phyloP scores from a whole-genome alignment of 2,797 vertebrate species.

The Lepidocolaptes lacrymiger region DNA sequence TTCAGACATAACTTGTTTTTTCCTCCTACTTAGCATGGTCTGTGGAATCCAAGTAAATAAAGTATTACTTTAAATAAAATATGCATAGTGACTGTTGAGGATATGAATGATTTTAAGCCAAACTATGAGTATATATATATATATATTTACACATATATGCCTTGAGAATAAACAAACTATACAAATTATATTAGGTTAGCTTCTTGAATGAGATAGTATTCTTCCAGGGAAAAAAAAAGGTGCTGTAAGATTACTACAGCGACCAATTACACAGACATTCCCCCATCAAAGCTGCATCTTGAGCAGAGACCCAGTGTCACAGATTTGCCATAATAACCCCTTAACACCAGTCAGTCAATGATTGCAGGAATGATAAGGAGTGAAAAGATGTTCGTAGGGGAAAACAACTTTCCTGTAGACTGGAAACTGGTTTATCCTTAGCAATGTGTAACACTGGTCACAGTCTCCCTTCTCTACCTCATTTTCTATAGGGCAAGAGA shows the following conservation, averaged over 20 bases:
- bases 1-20: background rate
- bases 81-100: background rate
- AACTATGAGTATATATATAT: no score
- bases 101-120: background rate
- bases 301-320: background rate
- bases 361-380: background rate
- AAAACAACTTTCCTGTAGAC: background rate
- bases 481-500: conserved; percentile 1
- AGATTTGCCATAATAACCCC: background rate
- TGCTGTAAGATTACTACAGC: background rate
- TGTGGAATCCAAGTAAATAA: background rate
- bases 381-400: background rate
- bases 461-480: background rate
- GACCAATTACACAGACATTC: background rate
- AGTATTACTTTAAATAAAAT: background rate
- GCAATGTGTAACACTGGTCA: background rate
- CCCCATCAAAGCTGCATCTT: background rate
- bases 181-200: background rate
- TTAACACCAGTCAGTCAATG: background rate
- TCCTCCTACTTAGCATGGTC: background rate
- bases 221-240: background rate
- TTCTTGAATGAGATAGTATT: background rate
- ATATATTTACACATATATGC: no score
- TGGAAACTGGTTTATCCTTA: background rate
- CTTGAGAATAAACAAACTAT: background rate